These are phyloP conservation scores for Tipula helvola DNA, from an alignment of 2,888 invertebrate species.

Conservation along the genomic window DNA sequence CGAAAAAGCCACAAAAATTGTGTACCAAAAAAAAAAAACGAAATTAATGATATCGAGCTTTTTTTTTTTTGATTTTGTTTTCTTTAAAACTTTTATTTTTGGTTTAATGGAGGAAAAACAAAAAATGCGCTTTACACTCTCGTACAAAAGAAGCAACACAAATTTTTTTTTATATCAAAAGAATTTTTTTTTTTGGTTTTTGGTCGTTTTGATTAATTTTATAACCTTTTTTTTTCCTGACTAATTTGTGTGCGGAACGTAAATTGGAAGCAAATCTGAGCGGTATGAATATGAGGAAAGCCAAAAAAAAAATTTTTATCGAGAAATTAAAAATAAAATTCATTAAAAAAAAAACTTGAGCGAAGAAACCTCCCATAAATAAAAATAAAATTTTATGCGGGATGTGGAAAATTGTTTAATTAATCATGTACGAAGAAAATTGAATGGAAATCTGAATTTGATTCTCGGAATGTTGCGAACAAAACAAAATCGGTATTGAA, in stretches of 20 bases:
- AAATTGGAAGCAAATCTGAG: not conserved
- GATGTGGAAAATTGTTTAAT: not conserved
- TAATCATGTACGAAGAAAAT: not conserved
- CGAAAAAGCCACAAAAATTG: not conserved
- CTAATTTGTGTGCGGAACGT: not conserved
- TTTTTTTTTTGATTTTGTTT: not conserved
- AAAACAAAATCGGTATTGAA: not conserved
- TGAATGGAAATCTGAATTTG: not conserved
- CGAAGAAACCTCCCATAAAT: not conserved
- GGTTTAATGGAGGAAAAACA: not conserved
- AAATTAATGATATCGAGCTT: not conserved
- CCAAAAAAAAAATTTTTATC: not conserved
- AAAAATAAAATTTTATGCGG: not conserved
- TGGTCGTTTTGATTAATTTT: not conserved
- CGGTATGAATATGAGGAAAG: not conserved
- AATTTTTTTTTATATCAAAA: not conserved
- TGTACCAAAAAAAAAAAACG: not conserved
- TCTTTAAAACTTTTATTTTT: not conserved
- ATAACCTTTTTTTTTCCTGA: not conserved
- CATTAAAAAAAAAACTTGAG: not conserved
- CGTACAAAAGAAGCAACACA: not conserved
- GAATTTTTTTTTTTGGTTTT: not conserved
- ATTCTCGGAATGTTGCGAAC: not conserved
- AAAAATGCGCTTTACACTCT: not conserved
- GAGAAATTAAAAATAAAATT: not conserved